Evolutionary conservation across 2,113 vertebrate species (phyloP), one percentile per base, ranked within the genome.

Genomic region (Patagioenas fasciata): DNA sequence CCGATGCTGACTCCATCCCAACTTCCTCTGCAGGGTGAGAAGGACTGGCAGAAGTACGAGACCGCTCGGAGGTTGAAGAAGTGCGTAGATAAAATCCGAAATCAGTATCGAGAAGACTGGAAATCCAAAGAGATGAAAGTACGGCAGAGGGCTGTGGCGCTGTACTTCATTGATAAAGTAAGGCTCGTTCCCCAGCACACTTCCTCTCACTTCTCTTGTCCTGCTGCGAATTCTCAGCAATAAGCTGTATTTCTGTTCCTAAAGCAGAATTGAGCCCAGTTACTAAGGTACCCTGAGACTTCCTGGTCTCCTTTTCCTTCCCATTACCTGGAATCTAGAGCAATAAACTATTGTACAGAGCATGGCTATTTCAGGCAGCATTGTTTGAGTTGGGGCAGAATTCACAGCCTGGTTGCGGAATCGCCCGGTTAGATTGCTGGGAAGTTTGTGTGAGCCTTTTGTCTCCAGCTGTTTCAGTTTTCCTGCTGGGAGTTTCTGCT

Each of bases 121-220:
- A 99, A 99, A 97, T 99, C 99, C 74, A 99, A 99, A 97, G 99
- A 99, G 96, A 99, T 99, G 99, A 98, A 99, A 97, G 99, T 99
- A 58, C 97, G 99, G 78, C 99, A 99, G 98, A 98, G 99, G 92
- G 98, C 99, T 10, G 99, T 99, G 96, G 99, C 99, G 0, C 96
- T 99, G 26, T 99, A 99, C 96, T 99, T 99, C 97, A 99, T 99
- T 57, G 99, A 99, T 75, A 99, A 99, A 97, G 99, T 99, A 90
- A 98, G 96, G 28, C n/a, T 31, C 1, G 0, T 10, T 64, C 42
- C 47, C 23, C 29, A 36, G 83, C 48, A 13, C 6, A 1, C 29
- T 51, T 51, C 36, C 65, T 54, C 60, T 50, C 5, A 1, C 71
- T 67, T 28, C 58, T 69, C 40, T 31, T 40, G 7, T 19, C 62